Base-by-base conservation (phyloP, 2,888 invertebrate species). In the Eumerus sabulonum region DNA sequence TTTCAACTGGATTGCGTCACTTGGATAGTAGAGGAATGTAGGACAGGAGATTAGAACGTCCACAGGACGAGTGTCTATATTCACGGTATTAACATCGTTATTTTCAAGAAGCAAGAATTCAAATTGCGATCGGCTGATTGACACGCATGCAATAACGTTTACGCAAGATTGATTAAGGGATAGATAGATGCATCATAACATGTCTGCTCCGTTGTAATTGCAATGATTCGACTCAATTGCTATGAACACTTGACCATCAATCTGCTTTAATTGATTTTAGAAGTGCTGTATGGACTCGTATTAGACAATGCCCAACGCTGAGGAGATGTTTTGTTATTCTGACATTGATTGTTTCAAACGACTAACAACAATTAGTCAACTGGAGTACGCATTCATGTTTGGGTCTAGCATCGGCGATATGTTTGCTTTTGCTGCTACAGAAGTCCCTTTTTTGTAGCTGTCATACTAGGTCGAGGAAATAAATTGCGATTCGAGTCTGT, bases 241-340 rank as follows among this genome's bases (percentile, higher is more conserved):
- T 59, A 48, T 36, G 53, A 67, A 47, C 59, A 77, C 79, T 79
- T 79, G 79, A 73, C 59, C 51, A 73, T 64, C 73, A 73, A 74
- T 74, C 63, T 48, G 53, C 14, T 54, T 59, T 73, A 79, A 79
- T 79, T 79, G 68, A 68, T 64, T 68, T 50, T 7, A n/a, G 17
- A 45, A 27, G 27, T 27, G n/a, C n/a, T n/a, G n/a, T n/a, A n/a
- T n/a, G n/a, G n/a, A n/a, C n/a, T n/a, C n/a, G n/a, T n/a, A 27
- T 7, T 7, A 27, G 27, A 27, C 27, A 4, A 2, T 7, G 27
- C 7, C 27, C 27, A 27, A 7, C 27, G 2, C 7, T 27, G 27
- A 27, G 3, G 27, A 27, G 27, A 27, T 7, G 27, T 27, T 27
- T 27, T 2, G 27, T 27, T 27, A 27, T 27, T 27, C 27, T 7